Percentiles rank a stretch among this genome's conserved stretches.
Conservation (phyloP, 1,140 invertebrate species). For the Acyrthosiphon pisum region DNA sequence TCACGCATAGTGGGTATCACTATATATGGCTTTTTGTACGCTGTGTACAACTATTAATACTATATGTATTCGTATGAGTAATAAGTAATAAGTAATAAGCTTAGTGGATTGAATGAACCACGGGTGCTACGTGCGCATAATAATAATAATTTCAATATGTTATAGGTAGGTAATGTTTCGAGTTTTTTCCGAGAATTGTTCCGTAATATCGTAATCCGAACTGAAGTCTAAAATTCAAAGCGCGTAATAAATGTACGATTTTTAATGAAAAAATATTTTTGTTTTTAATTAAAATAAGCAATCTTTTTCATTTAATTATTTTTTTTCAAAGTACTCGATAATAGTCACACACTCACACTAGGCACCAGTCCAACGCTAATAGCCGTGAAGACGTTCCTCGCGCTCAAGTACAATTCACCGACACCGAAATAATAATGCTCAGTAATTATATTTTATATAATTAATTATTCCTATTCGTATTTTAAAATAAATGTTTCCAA, state of each 20-base stretch:
- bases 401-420: neutral
- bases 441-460: neutral
- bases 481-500: neutral
- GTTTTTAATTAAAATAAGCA: neutral
- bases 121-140: no score
- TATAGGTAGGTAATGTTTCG: neutral
- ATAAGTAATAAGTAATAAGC: neutral
- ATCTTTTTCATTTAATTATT: neutral
- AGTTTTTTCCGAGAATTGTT: neutral
- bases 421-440: neutral
- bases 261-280: neutral
- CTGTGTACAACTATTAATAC: no score
- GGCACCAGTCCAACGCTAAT: neutral
- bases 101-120: neutral
- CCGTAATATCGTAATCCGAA: neutral
- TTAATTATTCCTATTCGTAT: neutral
- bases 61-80: neutral
- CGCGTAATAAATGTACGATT: neutral
- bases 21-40: neutral
- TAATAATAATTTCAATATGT: neutral
- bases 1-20: neutral
- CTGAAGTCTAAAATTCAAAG: neutral
- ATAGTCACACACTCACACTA: neutral
- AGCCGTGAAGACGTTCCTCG: neutral
- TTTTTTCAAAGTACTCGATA: neutral